Conservation (phyloP, 1,140 invertebrate genomes). For the Pomacea maculata region DNA sequence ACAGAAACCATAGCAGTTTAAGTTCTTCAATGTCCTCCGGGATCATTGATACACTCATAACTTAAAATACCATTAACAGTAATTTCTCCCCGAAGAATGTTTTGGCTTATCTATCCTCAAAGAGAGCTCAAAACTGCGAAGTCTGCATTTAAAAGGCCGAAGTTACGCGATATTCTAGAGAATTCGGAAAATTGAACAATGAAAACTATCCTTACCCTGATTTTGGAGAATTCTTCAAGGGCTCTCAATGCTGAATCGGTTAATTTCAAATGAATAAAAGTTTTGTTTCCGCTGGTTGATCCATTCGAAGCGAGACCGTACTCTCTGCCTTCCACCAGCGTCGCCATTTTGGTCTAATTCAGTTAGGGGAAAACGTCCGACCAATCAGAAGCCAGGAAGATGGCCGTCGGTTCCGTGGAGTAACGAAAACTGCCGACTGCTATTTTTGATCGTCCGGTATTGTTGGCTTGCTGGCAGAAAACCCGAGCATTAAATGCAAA, state of each 20-base stretch:
- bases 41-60: neutral
- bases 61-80: neutral
- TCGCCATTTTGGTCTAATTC: slow-evolving; percentile 75
- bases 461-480: neutral
- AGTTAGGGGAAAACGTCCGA: neutral
- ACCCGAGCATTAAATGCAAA: neutral
- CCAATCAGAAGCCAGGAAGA: slow-evolving; percentile 11
- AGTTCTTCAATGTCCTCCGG: neutral
- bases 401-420: slow-evolving; percentile 9
- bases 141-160: slow-evolving; percentile 21
- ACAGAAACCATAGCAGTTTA: neutral
- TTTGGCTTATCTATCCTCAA: slow-evolving; percentile 16
- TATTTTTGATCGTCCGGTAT: slow-evolving; percentile 9
- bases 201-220: slow-evolving; percentile 72
- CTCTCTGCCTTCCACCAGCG: slow-evolving; percentile 91
- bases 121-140: slow-evolving; percentile 13
- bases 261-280: slow-evolving; percentile 91
- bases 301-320: slow-evolving; percentile 92
- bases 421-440: slow-evolving; percentile 13
- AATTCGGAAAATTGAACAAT: neutral
- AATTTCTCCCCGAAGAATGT: slow-evolving; percentile 17
- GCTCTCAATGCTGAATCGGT: slow-evolving; percentile 91
- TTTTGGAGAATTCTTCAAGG: slow-evolving; percentile 87
- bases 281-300: slow-evolving; percentile 85
- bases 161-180: neutral